These are phyloP conservation scores for Hirtodrosophila histrioides DNA, from an alignment of 2,888 invertebrate species.

Conservation along the genomic window DNA sequence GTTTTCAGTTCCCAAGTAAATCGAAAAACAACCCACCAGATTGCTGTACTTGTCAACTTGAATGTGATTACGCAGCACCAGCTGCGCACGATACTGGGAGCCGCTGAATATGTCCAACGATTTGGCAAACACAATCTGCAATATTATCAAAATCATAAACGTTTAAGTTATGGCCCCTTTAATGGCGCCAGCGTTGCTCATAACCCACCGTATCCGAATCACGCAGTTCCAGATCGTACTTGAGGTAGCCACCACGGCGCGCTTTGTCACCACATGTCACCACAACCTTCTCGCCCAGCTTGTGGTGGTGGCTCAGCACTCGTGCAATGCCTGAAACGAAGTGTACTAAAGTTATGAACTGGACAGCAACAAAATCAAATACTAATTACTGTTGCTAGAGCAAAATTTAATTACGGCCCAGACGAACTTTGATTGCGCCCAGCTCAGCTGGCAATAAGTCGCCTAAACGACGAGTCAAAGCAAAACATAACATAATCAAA, in stretches of 20 bases:
- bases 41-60: slow-evolving; percentile 84
- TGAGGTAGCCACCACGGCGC: slow-evolving; percentile 79
- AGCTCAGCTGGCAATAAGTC: too few species aligned
- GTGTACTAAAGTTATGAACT: slow-evolving; percentile 9
- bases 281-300: slow-evolving; percentile 83
- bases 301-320: slow-evolving; percentile 79
- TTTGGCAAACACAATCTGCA: slow-evolving; percentile 83
- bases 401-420: slow-evolving; percentile 22
- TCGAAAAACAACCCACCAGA: slow-evolving; percentile 75
- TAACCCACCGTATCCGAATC: slow-evolving; percentile 82
- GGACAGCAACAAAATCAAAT: slow-evolving; percentile 15
- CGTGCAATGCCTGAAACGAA: slow-evolving; percentile 80
- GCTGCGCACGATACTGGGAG: slow-evolving; percentile 80
- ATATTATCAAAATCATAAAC: slow-evolving; percentile 7
- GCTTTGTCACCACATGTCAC: slow-evolving; percentile 82
- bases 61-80: slow-evolving; percentile 84
- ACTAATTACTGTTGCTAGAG: slow-evolving; percentile 13
- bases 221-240: slow-evolving; percentile 84
- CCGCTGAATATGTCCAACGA: slow-evolving; percentile 84
- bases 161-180: slow-evolving; percentile 18
- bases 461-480: too few species aligned
- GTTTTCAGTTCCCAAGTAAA: neutral
- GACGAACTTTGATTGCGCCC: neutral
- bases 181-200: neutral
- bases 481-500: too few species aligned